These are phyloP conservation scores for Diarsia rubi DNA, from an alignment of 2,888 invertebrate species.

Conservation along the genomic window DNA sequence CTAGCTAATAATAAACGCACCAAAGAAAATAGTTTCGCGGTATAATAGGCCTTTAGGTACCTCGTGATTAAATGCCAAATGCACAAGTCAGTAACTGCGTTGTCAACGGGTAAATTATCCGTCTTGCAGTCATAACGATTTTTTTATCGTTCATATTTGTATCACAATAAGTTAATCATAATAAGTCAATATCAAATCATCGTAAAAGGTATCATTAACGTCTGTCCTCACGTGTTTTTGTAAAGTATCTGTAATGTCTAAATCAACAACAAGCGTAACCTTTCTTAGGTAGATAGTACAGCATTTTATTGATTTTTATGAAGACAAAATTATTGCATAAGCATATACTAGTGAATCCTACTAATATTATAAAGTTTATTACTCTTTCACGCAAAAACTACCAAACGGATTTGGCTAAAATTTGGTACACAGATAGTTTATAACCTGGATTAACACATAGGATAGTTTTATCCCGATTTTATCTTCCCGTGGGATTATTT, in stretches of 20 bases:
- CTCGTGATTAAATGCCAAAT: background rate
- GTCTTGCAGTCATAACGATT: slow-evolving; percentile 15
- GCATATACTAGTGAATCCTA: no score
- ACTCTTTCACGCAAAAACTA: no score
- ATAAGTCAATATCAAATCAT: slow-evolving; percentile 45
- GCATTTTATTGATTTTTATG: background rate
- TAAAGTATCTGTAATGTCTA: background rate
- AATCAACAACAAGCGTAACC: background rate
- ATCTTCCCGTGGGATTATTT: no score
- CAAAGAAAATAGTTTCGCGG: background rate
- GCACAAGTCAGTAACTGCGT: slow-evolving; percentile 28
- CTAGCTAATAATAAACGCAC: background rate
- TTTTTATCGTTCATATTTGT: slow-evolving; percentile 6
- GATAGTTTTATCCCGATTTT: no score
- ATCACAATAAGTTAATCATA: no score
- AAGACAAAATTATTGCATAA: background rate
- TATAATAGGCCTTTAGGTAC: background rate
- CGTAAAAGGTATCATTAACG: slow-evolving; percentile 14
- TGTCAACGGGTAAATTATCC: background rate
- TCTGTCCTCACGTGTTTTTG: slow-evolving; percentile 14
- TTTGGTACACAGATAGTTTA: no score
- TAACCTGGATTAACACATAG: no score
- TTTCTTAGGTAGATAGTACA: background rate
- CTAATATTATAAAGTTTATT: no score
- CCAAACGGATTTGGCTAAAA: no score